Base-by-base conservation (phyloP, 1,140 invertebrate genomes). In the Drosophila navojoa region DNA sequence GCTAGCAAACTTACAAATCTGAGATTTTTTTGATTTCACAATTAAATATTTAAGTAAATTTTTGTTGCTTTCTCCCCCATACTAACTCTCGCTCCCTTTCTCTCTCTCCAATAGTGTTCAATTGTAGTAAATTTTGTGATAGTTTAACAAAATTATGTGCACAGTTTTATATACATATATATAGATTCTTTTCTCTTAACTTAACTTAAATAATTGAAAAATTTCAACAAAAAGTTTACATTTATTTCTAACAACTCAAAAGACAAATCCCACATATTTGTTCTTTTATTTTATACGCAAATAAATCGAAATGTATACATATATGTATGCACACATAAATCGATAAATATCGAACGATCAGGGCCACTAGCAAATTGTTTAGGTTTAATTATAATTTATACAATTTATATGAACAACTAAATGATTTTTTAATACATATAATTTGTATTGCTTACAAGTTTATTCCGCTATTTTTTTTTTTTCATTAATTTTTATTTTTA, bases 331-430 rank as follows among this genome's bases (percentile, higher is more conserved):
- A 4, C 3, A 29, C 5, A 29, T 5, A 29, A 29, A 29, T 29
- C 4, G 6, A 32, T 32, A 32, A 7, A 32, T 63, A 40, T 69
- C 59, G 58, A 66, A 78, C 47, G 32, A 77, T 81, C 81, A 85
- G 81, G 81, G 81, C 75, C 63, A 59, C 50, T 86, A 86, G 81
- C 76, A 87, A 86, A 86, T 86, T 67, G 86, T 86, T 70, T 84
- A 79, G 64, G 44, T 69, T 70, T 50, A 62, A 66, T 64, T 62
- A 76, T 68, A 71, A 60, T 63, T 72, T 71, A 58, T 64, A 45
- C 60, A 35, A 59, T 47, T 35, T 57, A 50, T 45, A 44, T 50
- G 38, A 7, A 32, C 11, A 67, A 38, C 45, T 62, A 40, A 22
- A 38, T 63, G 35, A 44, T 49, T 57, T 61, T 47, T 32, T 60